A percentile compares a stretch with the other conserved stretches of the same genome.
These are phyloP conservation scores for Seriola quinqueradiata DNA, from an alignment of 2,113 vertebrate genomes.

Conservation along the genomic window DNA sequence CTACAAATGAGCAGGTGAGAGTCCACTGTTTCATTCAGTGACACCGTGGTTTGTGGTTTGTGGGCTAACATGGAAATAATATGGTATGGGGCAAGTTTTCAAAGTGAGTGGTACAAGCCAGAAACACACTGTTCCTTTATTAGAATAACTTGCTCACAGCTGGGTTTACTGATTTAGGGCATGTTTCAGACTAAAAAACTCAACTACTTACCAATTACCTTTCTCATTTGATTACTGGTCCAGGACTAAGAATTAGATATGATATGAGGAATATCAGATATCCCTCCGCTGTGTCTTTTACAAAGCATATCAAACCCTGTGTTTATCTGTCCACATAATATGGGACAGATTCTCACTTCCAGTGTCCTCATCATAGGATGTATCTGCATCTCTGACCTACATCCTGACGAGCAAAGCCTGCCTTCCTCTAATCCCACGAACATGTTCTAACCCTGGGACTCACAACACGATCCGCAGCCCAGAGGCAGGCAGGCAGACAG, in stretches of 20 bases:
- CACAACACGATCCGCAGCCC: constrained; percentile 50
- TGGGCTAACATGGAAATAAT: constrained; percentile 42
- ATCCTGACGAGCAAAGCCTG: constrained; percentile 66
- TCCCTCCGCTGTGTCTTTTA: constrained; percentile 7
- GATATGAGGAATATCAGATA: not conserved
- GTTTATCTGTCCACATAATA: constrained; percentile 48
- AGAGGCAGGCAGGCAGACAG: constrained; percentile 26
- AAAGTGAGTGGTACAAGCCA: constrained; percentile 33
- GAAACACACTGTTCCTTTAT: constrained; percentile 30
- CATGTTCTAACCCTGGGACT: constrained; percentile 60
- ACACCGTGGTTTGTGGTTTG: constrained; percentile 11
- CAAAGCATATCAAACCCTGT: constrained; percentile 16
- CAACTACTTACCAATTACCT: constrained; percentile 29
- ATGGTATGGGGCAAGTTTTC: constrained; percentile 20
- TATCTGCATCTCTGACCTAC: constrained; percentile 69
- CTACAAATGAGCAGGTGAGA: constrained; percentile 53
- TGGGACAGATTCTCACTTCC: constrained; percentile 44
- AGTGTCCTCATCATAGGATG: constrained; percentile 53
- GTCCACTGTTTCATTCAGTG: constrained; percentile 28
- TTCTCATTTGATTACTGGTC: constrained; percentile 29
- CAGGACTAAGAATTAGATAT: constrained; percentile 15
- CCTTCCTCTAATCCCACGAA: constrained; percentile 72
- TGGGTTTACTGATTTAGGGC: constrained; percentile 20
- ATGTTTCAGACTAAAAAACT: constrained; percentile 43
- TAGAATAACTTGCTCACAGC: constrained; percentile 27